These are phyloP conservation scores for Halictus ligatus DNA, from an alignment of 2,888 invertebrate species.

Conservation along the genomic window DNA sequence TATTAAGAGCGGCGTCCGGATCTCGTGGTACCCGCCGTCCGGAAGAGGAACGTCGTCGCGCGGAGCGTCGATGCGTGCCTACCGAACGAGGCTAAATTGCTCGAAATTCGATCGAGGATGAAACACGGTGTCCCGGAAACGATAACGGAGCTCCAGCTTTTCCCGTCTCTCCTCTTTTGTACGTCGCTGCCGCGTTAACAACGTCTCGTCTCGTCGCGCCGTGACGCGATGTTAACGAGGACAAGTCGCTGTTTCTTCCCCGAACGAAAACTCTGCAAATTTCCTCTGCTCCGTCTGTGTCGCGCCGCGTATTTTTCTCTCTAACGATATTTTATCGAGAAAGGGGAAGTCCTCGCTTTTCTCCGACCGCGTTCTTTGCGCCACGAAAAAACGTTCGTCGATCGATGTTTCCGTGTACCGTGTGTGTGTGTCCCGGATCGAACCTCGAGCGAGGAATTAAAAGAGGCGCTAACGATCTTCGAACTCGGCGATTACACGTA, in stretches of 20 bases:
- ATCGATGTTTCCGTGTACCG: background rate
- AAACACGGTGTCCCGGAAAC: background rate
- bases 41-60: background rate
- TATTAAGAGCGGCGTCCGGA: conserved; percentile 22
- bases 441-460: background rate
- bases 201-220: background rate
- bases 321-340: background rate
- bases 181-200: background rate
- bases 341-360: background rate
- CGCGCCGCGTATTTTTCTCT: background rate
- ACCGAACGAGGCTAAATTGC: background rate
- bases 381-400: background rate
- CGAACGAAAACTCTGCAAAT: background rate
- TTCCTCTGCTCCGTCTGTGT: background rate
- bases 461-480: background rate
- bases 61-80: background rate
- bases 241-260: background rate
- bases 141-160: background rate
- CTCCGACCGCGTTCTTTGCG: background rate
- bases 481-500: background rate
- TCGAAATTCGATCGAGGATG: background rate
- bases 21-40: background rate
- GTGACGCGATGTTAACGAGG: background rate
- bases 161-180: background rate
- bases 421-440: background rate